Base-by-base conservation (phyloP, 35 echinoderm and acorn worm genomes). In the Apostichopus californicus region DNA sequence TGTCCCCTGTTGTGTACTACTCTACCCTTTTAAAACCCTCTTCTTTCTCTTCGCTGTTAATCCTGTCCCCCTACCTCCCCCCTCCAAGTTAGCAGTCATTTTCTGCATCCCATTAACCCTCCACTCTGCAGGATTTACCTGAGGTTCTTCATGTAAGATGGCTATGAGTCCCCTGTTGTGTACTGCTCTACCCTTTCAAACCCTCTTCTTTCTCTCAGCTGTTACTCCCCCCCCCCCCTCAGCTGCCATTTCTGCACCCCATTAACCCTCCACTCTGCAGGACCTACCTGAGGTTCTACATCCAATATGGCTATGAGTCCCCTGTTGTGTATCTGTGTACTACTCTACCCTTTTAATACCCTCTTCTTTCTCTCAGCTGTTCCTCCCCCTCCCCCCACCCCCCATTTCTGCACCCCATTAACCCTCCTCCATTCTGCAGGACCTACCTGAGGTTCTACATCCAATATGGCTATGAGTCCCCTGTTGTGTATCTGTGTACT, bases 361-460 rank as follows among this genome's bases (percentile, higher is more conserved):
- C n/a, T n/a, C n/a, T n/a, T n/a, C n/a, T n/a, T n/a, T n/a, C n/a
- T n/a, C n/a, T n/a, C n/a, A n/a, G n/a, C n/a, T n/a, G n/a, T n/a
- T n/a, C n/a, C n/a, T n/a, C n/a, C n/a, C n/a, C n/a, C n/a, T n/a
- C n/a, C n/a, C n/a, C n/a, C n/a, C n/a, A n/a, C n/a, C n/a, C n/a
- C n/a, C n/a, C 28, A 34, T 34, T 34, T 34, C 13, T 21, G 10
- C 70, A 73, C 11, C 14, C n/a, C 13, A 9, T 17, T 1, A 18
- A 9, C 70, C n/a, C 13, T n/a, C n/a, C n/a, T 73, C 13, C 70
- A 15, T 0, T 21, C 70, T 24, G 8, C n/a, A 34, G 9, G 11
- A 23, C 4, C 90, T 72, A 99, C 97, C 97, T 99, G 97, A 70
- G 97, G 97, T 91, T 99, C 97, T 8, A 99, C 97, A 87, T 99